Evolutionary conservation across 2,888 invertebrate genomes (phyloP).

Genomic region (Eulithis prunata): DNA sequence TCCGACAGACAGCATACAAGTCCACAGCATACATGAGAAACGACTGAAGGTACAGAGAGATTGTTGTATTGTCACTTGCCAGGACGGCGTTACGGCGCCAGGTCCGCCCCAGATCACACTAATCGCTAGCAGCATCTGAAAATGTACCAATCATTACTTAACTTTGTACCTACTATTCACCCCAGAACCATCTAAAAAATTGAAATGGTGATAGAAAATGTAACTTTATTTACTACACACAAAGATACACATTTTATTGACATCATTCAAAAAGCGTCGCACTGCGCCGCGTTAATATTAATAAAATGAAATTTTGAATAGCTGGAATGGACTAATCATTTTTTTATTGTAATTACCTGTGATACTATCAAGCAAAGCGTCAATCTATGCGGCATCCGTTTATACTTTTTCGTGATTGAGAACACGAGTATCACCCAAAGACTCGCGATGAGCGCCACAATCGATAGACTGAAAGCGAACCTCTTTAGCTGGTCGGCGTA

Average conservation of each 20-base stretch:
- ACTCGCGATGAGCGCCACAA: conserved; percentile 90
- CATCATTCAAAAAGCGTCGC: too few relatives aligned
- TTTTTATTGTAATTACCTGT: conserved; percentile 80
- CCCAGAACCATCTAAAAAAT: too few relatives aligned
- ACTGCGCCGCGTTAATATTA: too few relatives aligned
- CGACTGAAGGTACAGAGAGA: conserved; percentile 90
- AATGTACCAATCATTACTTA: background rate
- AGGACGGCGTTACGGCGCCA: conserved; percentile 78
- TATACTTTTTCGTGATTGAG: conserved; percentile 89
- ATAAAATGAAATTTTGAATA: too few relatives aligned
- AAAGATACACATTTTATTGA: too few relatives aligned
- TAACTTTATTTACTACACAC: too few relatives aligned
- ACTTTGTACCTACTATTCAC: too few relatives aligned
- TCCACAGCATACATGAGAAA: conserved; percentile 93
- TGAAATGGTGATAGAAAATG: too few relatives aligned
- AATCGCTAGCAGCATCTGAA: conserved; percentile 75
- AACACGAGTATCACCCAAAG: conserved; percentile 92
- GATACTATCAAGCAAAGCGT: conserved; percentile 91
- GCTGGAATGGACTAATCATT: too few relatives aligned
- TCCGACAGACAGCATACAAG: conserved; percentile 91
- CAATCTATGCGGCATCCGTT: conserved; percentile 91
- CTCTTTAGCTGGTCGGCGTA: conserved; percentile 90
- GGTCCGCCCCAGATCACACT: conserved; percentile 91
- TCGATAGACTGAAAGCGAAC: conserved; percentile 93
- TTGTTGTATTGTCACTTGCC: conserved; percentile 90